Evolutionary conservation across 2,797 vertebrate genomes (phyloP).

Genomic region (Mormyrus hasselquistii): DNA sequence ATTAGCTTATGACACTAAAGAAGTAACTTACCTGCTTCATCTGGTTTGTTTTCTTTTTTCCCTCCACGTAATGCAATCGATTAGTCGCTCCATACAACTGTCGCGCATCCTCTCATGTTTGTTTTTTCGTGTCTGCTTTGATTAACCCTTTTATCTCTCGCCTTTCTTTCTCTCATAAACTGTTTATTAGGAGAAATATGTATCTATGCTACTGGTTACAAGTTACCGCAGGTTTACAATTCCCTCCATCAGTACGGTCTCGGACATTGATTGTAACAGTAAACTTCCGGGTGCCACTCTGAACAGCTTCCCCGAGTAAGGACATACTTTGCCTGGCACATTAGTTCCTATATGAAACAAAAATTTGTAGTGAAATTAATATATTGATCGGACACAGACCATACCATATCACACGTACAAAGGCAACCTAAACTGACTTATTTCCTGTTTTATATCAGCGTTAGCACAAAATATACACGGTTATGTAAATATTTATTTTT

Average conservation of each 20-base stretch:
- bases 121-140: background rate
- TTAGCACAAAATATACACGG: background rate
- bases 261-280: slow-evolving; percentile 24
- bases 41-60: slow-evolving; percentile 5
- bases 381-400: background rate
- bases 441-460: background rate
- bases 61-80: background rate
- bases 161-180: background rate
- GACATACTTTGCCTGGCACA: background rate
- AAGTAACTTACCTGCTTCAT: background rate
- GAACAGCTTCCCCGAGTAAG: slow-evolving; percentile 20
- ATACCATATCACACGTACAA: background rate
- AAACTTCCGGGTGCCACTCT: slow-evolving; percentile 30
- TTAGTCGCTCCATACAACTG: background rate
- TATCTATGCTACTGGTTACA: slow-evolving; percentile 7
- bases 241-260: slow-evolving; percentile 31
- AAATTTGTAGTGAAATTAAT: background rate
- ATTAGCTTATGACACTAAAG: background rate
- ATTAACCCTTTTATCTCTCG: background rate
- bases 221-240: slow-evolving; percentile 20
- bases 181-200: background rate
- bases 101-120: background rate
- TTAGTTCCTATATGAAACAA: background rate
- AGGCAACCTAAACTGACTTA: background rate
- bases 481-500: background rate